phyloP scores from a whole-genome alignment of 2,888 invertebrate species.

The Halictus ligatus region DNA sequence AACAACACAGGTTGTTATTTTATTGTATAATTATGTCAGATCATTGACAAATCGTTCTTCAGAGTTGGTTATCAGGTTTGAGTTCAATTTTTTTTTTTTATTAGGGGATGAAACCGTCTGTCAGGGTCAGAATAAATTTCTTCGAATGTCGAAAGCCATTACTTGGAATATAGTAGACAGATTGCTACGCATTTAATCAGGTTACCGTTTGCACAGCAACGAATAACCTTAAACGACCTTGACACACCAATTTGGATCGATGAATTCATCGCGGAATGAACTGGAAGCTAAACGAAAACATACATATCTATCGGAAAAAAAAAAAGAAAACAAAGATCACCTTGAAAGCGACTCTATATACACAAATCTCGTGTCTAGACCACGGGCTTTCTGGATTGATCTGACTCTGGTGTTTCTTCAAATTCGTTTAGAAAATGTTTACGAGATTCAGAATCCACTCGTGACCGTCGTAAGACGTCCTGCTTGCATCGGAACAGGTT shows the following conservation, averaged over 20 bases:
- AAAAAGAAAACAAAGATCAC: not conserved
- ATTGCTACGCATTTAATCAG: not conserved
- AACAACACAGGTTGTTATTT: too few species aligned
- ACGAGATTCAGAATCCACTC: not conserved
- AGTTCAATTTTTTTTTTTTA: too few species aligned
- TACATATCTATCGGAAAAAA: not conserved
- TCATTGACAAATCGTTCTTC: too few species aligned
- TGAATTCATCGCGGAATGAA: not conserved
- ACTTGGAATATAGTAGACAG: too few species aligned
- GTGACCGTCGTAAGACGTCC: too few species aligned
- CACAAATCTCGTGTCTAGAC: not conserved
- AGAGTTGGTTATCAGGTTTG: too few species aligned
- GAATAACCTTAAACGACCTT: not conserved
- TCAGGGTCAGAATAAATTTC: too few species aligned
- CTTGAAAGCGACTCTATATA: not conserved
- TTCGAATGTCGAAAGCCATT: too few species aligned
- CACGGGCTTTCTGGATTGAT: not conserved
- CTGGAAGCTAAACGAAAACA: not conserved
- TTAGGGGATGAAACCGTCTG: too few species aligned
- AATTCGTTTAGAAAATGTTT: not conserved
- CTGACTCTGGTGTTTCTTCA: not conserved
- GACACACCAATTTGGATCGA: not conserved
- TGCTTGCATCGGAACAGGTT: too few species aligned
- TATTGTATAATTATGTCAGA: too few species aligned
- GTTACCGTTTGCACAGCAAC: not conserved